Base-by-base conservation (phyloP, 2,888 invertebrate genomes). In the Luperina testacea region DNA sequence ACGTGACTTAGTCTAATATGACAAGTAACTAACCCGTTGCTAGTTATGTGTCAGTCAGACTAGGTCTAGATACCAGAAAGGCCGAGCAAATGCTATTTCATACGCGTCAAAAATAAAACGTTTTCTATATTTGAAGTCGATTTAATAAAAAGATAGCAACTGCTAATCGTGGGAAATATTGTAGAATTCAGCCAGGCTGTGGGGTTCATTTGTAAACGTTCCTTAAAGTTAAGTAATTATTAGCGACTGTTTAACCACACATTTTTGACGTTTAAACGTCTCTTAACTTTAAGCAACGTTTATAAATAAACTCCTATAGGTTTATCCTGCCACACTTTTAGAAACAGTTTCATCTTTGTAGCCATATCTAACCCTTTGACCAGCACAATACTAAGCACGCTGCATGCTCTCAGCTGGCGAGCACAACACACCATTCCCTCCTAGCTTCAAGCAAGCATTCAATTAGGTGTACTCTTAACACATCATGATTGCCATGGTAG, bases 391-490 rank as follows among this genome's bases (percentile, higher is more conserved):
- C 15, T 38, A n/a, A n/a, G 11, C 8, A 24, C n/a, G 32, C 20
- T 15, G 53, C 64, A 77, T 9, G 27, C 57, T 78, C 13, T 17
- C 5, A 15, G n/a, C 27, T 38, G 38, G 17, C 73, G 82, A 72
- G 79, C 80, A 83, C 76, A 75, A 59, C 78, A 27, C 81, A 67
- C 57, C 11, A 13, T 7, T 51, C 59, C 45, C 74, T 73, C 20
- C 67, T 61, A 73, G 59, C 65, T 71, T 70, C 45, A 71, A 51
- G 75, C 80, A 73, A 84, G 51, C 75, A 75, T 67, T 65, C 80
- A 63, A 15, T 45, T 71, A 77, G 59, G 51, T 75, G 75, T 51
- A n/a, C 65, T 67, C n/a, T 24, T 48, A 77, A 64, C 51, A 59
- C 32, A 27, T 8, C 51, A 38, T 42, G 45, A 48, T 8, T 42